Percentiles rank a stretch among this genome's conserved stretches.
Evolutionary conservation across 2,113 vertebrate genomes (phyloP).

Genomic region (Mustela lutreola): DNA sequence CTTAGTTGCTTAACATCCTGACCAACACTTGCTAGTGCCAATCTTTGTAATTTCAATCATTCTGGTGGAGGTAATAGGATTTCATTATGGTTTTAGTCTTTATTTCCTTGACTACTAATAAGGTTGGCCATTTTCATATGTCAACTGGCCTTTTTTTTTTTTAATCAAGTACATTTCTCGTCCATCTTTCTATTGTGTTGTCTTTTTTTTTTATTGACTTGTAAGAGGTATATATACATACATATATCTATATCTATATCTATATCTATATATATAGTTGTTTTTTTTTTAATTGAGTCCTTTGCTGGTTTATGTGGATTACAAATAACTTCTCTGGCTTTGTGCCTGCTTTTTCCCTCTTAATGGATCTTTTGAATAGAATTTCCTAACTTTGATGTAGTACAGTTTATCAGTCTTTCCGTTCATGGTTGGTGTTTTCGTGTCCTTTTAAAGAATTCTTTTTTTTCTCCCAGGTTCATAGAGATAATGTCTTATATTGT

Average conservation of each 20-base stretch:
- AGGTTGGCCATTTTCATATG: neutral
- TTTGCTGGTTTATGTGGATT: neutral
- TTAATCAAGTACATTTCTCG: neutral
- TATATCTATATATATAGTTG: neutral
- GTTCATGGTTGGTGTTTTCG: neutral
- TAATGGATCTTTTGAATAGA: constrained; percentile 30
- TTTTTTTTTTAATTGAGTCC: neutral
- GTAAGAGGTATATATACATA: neutral
- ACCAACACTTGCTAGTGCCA: neutral
- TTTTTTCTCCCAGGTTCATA: neutral
- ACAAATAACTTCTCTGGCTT: neutral
- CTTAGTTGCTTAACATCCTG: neutral
- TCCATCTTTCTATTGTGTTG: neutral
- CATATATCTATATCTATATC: neutral
- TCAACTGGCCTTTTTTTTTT: neutral
- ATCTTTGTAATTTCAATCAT: neutral
- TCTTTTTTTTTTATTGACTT: constrained; percentile 45
- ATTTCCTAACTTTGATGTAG: constrained; percentile 2
- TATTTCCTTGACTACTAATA: neutral
- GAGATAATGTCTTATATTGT: neutral
- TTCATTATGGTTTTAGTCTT: constrained; percentile 9
- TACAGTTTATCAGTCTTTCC: neutral
- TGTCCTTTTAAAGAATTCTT: neutral
- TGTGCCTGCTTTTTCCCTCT: neutral
- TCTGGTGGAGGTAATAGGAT: neutral